Conservation (phyloP, 2,113 vertebrate genomes). For the Nothobranchius kuhntae region DNA sequence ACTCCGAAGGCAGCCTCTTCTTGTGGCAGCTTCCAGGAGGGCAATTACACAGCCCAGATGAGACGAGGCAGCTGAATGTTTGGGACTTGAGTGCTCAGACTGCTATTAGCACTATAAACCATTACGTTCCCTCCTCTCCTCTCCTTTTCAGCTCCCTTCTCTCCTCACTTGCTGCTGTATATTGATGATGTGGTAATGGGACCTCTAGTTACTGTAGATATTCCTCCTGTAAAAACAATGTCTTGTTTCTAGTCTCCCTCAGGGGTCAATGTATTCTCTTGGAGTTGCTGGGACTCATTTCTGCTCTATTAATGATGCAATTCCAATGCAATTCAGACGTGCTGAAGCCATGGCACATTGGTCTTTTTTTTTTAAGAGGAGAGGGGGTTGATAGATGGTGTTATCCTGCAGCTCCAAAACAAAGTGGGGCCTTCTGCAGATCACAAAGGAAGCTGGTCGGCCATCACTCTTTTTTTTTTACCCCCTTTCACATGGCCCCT, state of each 20-base stretch:
- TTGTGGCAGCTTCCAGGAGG: conserved; percentile 67
- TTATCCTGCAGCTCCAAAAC: conserved; percentile 54
- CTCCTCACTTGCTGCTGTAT: conserved; percentile 60
- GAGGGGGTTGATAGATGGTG: conserved; percentile 48
- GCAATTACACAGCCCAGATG: conserved; percentile 70
- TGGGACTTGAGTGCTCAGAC: conserved; percentile 61
- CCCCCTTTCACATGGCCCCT: conserved; percentile 19
- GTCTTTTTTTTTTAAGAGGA: conserved; percentile 13
- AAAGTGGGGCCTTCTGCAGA: conserved; percentile 42
- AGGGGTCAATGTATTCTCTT: conserved; percentile 71
- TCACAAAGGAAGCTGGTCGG: conserved; percentile 30
- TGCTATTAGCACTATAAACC: conserved; percentile 66
- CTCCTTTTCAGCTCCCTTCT: conserved; percentile 10
- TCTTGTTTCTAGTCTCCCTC: conserved; percentile 66
- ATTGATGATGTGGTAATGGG: conserved; percentile 73
- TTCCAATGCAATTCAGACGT: conserved; percentile 66
- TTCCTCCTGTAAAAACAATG: conserved; percentile 72
- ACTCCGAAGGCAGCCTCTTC: conserved; percentile 48
- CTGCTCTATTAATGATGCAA: conserved; percentile 75
- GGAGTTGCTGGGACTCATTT: conserved; percentile 67
- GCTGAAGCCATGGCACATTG: conserved; percentile 49
- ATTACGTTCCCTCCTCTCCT: conserved; percentile 48
- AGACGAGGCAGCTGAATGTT: conserved; percentile 67
- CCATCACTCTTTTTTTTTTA: conserved; percentile 41
- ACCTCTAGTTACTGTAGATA: conserved; percentile 62